phyloP scores from a whole-genome alignment of 2,797 vertebrate genomes.

The Emys orbicularis region DNA sequence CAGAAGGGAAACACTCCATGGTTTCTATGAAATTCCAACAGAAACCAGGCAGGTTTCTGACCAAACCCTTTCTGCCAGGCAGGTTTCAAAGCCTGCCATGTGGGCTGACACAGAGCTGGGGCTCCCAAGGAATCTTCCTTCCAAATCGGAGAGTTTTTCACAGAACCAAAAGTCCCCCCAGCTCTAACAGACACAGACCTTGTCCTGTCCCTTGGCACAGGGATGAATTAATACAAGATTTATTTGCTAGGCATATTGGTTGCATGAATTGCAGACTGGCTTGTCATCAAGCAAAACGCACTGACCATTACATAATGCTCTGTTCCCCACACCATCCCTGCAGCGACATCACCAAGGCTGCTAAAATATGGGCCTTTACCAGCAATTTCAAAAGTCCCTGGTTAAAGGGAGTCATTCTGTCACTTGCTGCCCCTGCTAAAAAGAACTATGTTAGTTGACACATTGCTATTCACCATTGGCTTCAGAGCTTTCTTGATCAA shows the following conservation, averaged over 20 bases:
- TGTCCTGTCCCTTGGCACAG: neutral
- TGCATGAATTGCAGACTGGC: neutral
- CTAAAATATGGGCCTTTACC: neutral
- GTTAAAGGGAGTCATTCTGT: neutral
- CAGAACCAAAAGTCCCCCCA: neutral
- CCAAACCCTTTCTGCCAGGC: neutral
- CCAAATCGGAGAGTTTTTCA: neutral
- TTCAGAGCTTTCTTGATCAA: neutral
- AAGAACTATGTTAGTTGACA: accelerated
- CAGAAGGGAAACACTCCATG: neutral
- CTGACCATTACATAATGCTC: neutral
- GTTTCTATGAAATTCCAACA: neutral
- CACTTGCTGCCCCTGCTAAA: neutral
- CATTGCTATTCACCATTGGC: neutral
- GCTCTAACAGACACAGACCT: too few species aligned
- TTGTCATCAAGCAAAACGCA: accelerated
- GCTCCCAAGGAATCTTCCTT: neutral
- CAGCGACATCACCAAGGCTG: neutral
- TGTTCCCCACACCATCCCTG: neutral
- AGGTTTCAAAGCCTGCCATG: neutral
- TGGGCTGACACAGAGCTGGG: neutral
- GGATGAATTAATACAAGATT: neutral
- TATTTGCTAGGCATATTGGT: neutral
- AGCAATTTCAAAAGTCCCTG: accelerated
- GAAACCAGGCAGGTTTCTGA: neutral